Evolutionary conservation across 2,888 invertebrate genomes (phyloP).

Genomic region (Drosophila leonis): DNA sequence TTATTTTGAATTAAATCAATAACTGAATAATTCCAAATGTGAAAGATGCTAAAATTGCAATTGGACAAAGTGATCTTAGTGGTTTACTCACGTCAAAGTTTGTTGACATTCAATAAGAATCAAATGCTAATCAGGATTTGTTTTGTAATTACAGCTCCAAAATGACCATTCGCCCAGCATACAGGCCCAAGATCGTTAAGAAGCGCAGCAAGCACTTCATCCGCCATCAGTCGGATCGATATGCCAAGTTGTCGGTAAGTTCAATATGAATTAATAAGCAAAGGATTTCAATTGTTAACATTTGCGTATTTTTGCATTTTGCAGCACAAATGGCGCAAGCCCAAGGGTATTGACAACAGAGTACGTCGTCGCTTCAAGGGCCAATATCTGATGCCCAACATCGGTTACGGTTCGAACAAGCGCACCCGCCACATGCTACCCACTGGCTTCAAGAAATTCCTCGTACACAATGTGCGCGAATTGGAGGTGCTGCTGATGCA

Average conservation of each 20-base stretch:
- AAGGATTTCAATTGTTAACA: slow-evolving; percentile 13
- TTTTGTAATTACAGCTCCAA: slow-evolving; percentile 85
- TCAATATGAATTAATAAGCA: not conserved
- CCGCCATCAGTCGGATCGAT: slow-evolving; percentile 99
- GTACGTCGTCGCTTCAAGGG: slow-evolving; percentile 99
- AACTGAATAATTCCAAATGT: slow-evolving; percentile 28
- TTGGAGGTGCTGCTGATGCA: slow-evolving; percentile 99
- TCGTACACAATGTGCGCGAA: slow-evolving; percentile 96
- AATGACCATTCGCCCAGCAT: slow-evolving; percentile 96
- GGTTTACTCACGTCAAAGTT: slow-evolving; percentile 28
- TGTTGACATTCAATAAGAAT: slow-evolving; percentile 60
- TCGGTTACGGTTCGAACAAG: slow-evolving; percentile 98
- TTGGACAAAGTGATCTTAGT: not conserved
- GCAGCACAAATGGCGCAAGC: slow-evolving; percentile 99
- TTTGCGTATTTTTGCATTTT: not conserved
- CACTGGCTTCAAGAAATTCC: slow-evolving; percentile 98
- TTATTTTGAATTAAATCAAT: slow-evolving; percentile 30
- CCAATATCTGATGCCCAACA: slow-evolving; percentile 99
- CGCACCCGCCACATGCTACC: slow-evolving; percentile 98
- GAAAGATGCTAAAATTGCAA: slow-evolving; percentile 41
- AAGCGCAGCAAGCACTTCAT: slow-evolving; percentile 99
- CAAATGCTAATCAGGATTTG: slow-evolving; percentile 7
- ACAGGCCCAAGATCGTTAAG: slow-evolving; percentile 96
- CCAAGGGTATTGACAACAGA: slow-evolving; percentile 99
- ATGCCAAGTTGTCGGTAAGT: slow-evolving; percentile 95